These are phyloP conservation scores for Muricea muricata DNA, from an alignment of 92 coral and sea anemone genomes.

Conservation along the genomic window DNA sequence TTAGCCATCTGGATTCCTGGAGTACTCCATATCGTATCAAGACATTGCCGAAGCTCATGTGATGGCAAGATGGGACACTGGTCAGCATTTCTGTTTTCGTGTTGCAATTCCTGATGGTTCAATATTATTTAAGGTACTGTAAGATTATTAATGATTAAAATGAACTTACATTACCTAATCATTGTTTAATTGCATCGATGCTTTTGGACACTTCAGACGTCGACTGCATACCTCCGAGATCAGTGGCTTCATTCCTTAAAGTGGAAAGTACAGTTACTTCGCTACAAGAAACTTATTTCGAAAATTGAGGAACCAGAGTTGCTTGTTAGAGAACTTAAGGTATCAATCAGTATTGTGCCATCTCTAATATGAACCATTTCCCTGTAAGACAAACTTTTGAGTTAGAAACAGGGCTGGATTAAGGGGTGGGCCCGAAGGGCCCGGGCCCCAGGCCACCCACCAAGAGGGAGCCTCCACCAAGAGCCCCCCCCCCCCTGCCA, in stretches of 20 bases:
- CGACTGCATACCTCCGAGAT: slow-evolving; percentile 94
- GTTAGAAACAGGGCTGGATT: too few relatives aligned
- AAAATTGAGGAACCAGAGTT: slow-evolving; percentile 97
- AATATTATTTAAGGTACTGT: slow-evolving; percentile 79
- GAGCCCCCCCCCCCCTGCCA: too few relatives aligned
- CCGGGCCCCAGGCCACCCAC: too few relatives aligned
- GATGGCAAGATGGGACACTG: slow-evolving; percentile 97
- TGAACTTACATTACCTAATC: neutral
- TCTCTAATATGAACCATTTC: too few relatives aligned
- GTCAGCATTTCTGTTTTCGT: slow-evolving; percentile 95
- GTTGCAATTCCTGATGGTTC: slow-evolving; percentile 95
- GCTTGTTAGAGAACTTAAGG: slow-evolving; percentile 92
- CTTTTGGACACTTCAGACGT: slow-evolving; percentile 67
- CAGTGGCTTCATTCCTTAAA: slow-evolving; percentile 98
- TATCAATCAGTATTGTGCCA: too few relatives aligned
- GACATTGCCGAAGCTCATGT: slow-evolving; percentile 95
- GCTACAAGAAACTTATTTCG: slow-evolving; percentile 94
- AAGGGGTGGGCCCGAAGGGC: too few relatives aligned
- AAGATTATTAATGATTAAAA: neutral
- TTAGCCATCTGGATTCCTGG: slow-evolving; percentile 87
- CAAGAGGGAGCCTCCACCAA: too few relatives aligned
- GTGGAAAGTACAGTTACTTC: slow-evolving; percentile 97
- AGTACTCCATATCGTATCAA: slow-evolving; percentile 86
- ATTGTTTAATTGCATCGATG: neutral
- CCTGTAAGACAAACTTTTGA: too few relatives aligned